phyloP scores from a whole-genome alignment of 1,140 invertebrate genomes.

The Saccostrea cuccullata region DNA sequence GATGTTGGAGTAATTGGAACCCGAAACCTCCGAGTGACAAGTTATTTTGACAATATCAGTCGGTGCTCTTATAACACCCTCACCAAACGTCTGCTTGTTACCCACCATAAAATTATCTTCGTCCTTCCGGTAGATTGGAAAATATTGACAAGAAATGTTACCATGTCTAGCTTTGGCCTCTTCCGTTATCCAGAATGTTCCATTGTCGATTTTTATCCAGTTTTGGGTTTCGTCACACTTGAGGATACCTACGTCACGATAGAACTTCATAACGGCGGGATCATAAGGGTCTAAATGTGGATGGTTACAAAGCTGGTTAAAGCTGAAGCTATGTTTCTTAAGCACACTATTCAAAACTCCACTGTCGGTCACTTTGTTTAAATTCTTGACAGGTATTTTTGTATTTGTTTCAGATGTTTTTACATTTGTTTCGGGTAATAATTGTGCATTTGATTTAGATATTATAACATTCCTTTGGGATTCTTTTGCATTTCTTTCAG shows the following conservation, averaged over 20 bases:
- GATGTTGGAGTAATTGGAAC: constrained; percentile 70
- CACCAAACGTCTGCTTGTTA: constrained; percentile 61
- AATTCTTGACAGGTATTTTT: too few species aligned
- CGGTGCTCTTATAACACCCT: constrained; percentile 59
- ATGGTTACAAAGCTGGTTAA: constrained; percentile 80
- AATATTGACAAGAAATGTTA: constrained; percentile 69
- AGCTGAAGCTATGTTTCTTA: background rate
- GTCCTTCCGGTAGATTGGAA: constrained; percentile 63
- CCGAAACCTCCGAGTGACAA: constrained; percentile 63
- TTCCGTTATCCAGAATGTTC: constrained; percentile 64
- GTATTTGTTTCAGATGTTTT: too few species aligned
- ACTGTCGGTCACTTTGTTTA: background rate
- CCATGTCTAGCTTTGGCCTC: constrained; percentile 61
- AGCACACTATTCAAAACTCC: background rate
- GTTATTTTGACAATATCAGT: constrained; percentile 73
- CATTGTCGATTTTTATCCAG: constrained; percentile 70
- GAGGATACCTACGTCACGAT: constrained; percentile 82
- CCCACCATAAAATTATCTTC: constrained; percentile 54
- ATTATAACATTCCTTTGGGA: too few species aligned
- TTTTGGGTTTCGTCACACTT: constrained; percentile 81
- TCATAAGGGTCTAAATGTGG: constrained; percentile 84
- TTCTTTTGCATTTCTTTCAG: too few species aligned
- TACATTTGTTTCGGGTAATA: too few species aligned
- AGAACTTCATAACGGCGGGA: constrained; percentile 85
- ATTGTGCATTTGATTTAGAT: too few species aligned